phyloP scores from a whole-genome alignment of 2,113 vertebrate genomes.

The Hypanus sabinus region DNA sequence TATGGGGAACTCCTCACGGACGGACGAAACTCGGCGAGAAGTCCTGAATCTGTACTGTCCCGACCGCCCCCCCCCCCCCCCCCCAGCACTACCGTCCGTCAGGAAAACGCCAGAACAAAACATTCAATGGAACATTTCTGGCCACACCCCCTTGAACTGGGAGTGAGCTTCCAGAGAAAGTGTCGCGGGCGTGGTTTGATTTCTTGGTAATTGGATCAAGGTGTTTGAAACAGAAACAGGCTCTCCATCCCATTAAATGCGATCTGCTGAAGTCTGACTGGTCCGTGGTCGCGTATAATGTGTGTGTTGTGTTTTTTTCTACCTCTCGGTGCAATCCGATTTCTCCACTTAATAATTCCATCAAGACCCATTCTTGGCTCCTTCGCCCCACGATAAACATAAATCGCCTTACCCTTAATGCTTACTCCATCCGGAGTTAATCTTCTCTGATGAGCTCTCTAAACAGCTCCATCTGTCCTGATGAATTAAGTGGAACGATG shows the following conservation, averaged over 20 bases:
- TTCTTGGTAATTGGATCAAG: neutral
- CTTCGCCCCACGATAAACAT: too few species aligned
- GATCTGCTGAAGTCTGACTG: neutral
- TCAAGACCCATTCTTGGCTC: neutral
- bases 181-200: neutral
- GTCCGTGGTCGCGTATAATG: too few species aligned
- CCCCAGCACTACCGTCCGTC: neutral
- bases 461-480: neutral
- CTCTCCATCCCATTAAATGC: neutral
- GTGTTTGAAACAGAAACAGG: neutral
- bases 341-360: neutral
- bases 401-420: slow-evolving; percentile 6
- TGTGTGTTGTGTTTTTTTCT: too few species aligned
- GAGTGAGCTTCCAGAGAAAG: neutral
- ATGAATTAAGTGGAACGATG: neutral
- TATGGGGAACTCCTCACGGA: neutral
- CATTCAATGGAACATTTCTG: too few species aligned
- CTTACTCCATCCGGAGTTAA: neutral
- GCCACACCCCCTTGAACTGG: neutral
- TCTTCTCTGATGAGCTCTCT: neutral
- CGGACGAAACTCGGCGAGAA: neutral
- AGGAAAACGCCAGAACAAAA: neutral
- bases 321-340: neutral
- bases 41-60: too few species aligned
- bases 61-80: too few species aligned